Evolutionary conservation across 1,140 invertebrate species (phyloP).

Genomic region (Zaprionus africanus): DNA sequence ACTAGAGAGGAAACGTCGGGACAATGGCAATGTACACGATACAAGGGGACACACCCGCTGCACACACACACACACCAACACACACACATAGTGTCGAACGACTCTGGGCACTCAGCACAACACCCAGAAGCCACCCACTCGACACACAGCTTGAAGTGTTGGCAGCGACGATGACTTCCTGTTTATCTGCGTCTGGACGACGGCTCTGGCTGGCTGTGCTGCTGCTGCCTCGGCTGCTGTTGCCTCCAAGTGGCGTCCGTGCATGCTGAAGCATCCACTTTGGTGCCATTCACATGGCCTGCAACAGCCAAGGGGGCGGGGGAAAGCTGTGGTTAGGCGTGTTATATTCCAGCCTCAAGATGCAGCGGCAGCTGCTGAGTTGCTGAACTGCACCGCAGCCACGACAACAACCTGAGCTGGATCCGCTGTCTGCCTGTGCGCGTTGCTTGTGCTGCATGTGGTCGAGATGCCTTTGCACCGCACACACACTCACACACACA

Average conservation of each 20-base stretch:
- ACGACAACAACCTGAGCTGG: slow-evolving; percentile 29
- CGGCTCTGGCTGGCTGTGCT: slow-evolving; percentile 8
- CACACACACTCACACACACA: slow-evolving; percentile 1
- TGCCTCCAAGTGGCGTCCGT: slow-evolving; percentile 70
- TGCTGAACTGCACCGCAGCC: slow-evolving; percentile 33
- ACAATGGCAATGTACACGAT: slow-evolving; percentile 44
- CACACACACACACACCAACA: neutral
- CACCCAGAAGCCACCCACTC: slow-evolving; percentile 53
- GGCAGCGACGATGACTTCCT: slow-evolving; percentile 73
- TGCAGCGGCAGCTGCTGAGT: slow-evolving; percentile 31
- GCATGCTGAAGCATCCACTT: slow-evolving; percentile 81
- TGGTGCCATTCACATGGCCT: slow-evolving; percentile 71
- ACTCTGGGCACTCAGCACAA: slow-evolving; percentile 1
- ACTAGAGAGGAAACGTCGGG: slow-evolving; percentile 39
- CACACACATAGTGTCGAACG: neutral
- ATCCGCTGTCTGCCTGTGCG: slow-evolving; percentile 32
- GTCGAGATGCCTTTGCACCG: slow-evolving; percentile 59
- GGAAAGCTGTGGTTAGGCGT: slow-evolving; percentile 65
- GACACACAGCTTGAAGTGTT: slow-evolving; percentile 76
- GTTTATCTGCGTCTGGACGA: slow-evolving; percentile 77
- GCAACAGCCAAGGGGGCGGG: neutral
- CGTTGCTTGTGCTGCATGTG: slow-evolving; percentile 48
- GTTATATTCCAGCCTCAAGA: slow-evolving; percentile 60
- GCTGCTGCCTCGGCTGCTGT: neutral
- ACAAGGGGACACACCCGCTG: neutral